Evolutionary conservation across 1,140 invertebrate species (phyloP), one percentile per base, ranked within the genome.

Genomic region (Nasonia longicornis): DNA sequence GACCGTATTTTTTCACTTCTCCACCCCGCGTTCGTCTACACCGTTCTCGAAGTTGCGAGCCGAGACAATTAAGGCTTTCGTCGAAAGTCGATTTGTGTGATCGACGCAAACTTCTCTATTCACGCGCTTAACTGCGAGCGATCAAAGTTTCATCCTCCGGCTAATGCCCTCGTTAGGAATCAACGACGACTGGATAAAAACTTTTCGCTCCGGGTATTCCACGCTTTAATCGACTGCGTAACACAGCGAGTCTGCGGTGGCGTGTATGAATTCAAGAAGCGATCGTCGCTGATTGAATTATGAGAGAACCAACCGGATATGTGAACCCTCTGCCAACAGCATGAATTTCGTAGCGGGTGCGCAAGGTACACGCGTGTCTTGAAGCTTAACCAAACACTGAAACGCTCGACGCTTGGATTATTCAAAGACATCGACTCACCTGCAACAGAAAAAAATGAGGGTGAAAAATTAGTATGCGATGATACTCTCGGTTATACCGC

Each of bases 31-130:
- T 10, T 0, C 45, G 45, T 48, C 52, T 58, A 16, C 52, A 58
- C 52, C 20, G 52, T 0, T n/a, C 3, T 58, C 3, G 52, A 7
- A n/a, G 52, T 20, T 58, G 52, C 20, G 52, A 58, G 16, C 4
- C 16, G 3, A 6, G 77, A 52, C 77, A 79, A 79, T 79, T 79
- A 73, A 79, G 20, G 52, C 52, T 58, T 58, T 20, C 4, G 52
- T 38, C 8, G 31, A 26, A 8, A 42, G 38, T 20, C 52, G 16
- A 58, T 20, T 58, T 48, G 42, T 12, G 2, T 12, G 2, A 45
- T 45, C 10, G 8, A 45, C 42, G 42, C 42, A 12, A 45, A 45
- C 31, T 35, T 35, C 31, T 35, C 31, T 35, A 35, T 35, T 35
- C 31, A 35, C 31, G 31, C 26, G 31, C 31, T 26, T 6, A 35